Conservation (phyloP, 2,797 vertebrate species). For the Tinamus major region DNA sequence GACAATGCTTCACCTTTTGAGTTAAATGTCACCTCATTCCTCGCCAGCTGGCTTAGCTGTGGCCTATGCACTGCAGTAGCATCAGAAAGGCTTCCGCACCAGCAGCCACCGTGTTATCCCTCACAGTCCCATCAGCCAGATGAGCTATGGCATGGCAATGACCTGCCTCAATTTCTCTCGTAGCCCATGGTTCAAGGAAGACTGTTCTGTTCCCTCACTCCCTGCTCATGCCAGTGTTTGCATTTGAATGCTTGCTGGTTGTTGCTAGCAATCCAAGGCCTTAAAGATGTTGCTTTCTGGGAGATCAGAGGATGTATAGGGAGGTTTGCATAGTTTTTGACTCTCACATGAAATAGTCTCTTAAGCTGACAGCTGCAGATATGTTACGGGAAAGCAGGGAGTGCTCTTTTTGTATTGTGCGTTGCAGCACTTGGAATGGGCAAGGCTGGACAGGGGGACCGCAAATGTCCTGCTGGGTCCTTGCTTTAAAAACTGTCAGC, state of each 20-base stretch:
- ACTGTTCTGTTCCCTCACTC: constrained; percentile 57
- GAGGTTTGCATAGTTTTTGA: constrained; percentile 33
- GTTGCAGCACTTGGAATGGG: not conserved
- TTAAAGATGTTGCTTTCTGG: constrained; percentile 59
- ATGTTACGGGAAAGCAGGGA: not conserved
- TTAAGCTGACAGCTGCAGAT: constrained; percentile 39
- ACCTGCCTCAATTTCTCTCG: constrained; percentile 52
- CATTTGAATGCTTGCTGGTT: constrained; percentile 62
- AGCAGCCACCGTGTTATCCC: not conserved
- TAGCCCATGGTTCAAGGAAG: constrained; percentile 46
- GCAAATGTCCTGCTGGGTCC: not conserved
- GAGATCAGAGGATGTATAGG: constrained; percentile 61
- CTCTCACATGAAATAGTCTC: constrained; percentile 32
- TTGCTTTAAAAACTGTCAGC: not conserved
- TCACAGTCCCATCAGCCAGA: not conserved
- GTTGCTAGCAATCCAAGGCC: constrained; percentile 58
- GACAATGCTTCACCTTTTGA: constrained; percentile 3
- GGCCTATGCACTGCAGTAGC: not conserved
- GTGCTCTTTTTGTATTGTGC: not conserved
- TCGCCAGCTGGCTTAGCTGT: not conserved
- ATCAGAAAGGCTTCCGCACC: not conserved
- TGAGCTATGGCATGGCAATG: not conserved
- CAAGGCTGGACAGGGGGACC: not conserved
- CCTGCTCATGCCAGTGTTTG: constrained; percentile 62
- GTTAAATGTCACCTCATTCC: constrained; percentile 38